phyloP scores from a whole-genome alignment of 1,140 invertebrate species.

The Caenorhabditis brenneri region DNA sequence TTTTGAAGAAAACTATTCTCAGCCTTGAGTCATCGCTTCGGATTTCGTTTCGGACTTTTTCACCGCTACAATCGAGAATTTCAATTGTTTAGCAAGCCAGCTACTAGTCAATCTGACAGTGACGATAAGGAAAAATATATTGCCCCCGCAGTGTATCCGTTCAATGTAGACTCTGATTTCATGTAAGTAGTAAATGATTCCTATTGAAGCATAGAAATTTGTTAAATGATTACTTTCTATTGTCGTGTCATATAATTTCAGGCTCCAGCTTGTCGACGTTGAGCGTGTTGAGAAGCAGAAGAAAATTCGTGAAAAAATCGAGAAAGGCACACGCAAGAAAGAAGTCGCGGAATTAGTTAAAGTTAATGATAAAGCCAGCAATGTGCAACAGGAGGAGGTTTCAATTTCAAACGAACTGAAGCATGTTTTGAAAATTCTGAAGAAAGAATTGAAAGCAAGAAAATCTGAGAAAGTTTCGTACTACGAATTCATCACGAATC shows the following conservation, averaged over 20 bases:
- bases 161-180: neutral
- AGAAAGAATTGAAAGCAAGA: neutral
- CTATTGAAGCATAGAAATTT: neutral
- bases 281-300: neutral
- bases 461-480: neutral
- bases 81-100: neutral
- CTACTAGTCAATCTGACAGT: neutral
- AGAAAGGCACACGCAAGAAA: neutral
- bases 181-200: neutral
- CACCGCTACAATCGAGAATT: neutral
- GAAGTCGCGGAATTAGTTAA: neutral
- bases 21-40: neutral
- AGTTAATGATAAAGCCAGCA: neutral
- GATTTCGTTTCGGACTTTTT: neutral
- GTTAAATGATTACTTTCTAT: too few species aligned
- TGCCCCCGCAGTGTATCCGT: neutral
- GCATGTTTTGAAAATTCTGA: neutral
- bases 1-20: neutral
- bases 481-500: slow-evolving; percentile 9
- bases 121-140: neutral
- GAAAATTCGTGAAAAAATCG: neutral
- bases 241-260: neutral
- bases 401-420: neutral
- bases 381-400: neutral
- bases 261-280: neutral